Conservation (phyloP, 2,797 vertebrate species). For the Carduelis carduelis region DNA sequence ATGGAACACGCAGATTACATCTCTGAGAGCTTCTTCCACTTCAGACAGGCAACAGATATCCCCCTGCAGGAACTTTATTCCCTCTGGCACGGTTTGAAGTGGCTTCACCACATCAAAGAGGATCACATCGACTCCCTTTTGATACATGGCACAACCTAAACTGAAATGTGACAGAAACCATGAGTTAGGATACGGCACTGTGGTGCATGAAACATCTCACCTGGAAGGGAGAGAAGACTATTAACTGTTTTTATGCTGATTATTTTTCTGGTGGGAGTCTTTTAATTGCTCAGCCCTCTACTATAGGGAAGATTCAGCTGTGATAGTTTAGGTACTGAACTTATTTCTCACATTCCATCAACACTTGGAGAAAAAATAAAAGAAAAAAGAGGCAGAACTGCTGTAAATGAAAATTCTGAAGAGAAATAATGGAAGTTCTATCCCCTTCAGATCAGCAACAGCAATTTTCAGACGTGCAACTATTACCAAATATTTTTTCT, state of each 20-base stretch:
- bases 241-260: not conserved
- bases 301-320: not conserved
- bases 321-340: not conserved
- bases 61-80: slow-evolving; percentile 80
- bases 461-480: not conserved
- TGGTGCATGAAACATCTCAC: not conserved
- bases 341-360: not conserved
- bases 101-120: slow-evolving; percentile 85
- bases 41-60: slow-evolving; percentile 80
- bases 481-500: not conserved
- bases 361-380: not conserved
- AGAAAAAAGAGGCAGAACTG: not conserved
- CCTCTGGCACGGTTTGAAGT: slow-evolving; percentile 73
- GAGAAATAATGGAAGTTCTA: not conserved
- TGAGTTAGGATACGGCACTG: not conserved
- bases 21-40: slow-evolving; percentile 76
- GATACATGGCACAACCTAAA: slow-evolving; percentile 82
- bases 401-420: not conserved
- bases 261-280: not conserved
- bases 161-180: slow-evolving; percentile 66
- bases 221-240: not conserved
- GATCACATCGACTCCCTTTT: slow-evolving; percentile 78
- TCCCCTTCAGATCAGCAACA: not conserved
- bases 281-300: not conserved
- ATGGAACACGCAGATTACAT: slow-evolving; percentile 88